Evolutionary conservation across 35 echinoderm and acorn worm species (phyloP).

Genomic region (Eucidaris tribuloides): DNA sequence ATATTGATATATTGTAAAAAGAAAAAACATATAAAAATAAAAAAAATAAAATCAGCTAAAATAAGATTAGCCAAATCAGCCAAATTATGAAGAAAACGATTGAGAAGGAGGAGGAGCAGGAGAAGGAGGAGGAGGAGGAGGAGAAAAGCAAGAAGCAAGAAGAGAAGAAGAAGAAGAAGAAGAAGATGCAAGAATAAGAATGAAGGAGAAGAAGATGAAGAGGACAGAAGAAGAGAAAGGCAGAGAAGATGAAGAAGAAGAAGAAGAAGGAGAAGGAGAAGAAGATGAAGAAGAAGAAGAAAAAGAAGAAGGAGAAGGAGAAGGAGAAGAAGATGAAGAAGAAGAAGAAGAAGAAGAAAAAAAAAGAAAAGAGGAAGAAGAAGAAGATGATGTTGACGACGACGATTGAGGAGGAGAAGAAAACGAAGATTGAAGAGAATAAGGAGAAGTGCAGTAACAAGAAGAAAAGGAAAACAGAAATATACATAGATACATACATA

Average conservation of each 20-base stretch:
- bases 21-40: no score
- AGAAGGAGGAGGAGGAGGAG: neutral
- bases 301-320: neutral
- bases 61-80: no score
- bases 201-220: neutral
- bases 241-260: no score
- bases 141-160: no score
- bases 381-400: neutral
- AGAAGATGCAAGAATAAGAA: neutral
- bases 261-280: neutral
- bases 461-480: no score
- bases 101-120: neutral
- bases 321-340: neutral
- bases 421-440: neutral
- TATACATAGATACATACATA: no score
- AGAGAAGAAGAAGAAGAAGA: no score
- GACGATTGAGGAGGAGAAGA: no score
- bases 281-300: neutral
- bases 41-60: no score
- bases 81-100: no score
- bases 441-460: neutral
- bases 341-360: neutral
- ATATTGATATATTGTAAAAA: no score
- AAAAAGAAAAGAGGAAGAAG: neutral
- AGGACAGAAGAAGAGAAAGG: neutral